Base-by-base conservation (phyloP, 2,888 invertebrate species). In the Polyommatus icarus region DNA sequence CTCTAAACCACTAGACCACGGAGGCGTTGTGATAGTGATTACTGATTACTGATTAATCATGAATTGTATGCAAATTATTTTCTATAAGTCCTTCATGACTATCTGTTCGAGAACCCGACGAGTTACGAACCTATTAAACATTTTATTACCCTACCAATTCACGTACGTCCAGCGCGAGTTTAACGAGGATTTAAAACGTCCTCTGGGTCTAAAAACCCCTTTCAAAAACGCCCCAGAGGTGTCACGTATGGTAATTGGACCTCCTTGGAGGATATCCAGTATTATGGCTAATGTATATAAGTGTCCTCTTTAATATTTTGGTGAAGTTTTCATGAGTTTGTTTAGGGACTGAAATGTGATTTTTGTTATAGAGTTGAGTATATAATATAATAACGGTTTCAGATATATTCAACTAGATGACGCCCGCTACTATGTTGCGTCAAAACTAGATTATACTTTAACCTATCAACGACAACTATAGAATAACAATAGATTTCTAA, bases 161-260 rank as follows among this genome's bases (percentile, higher is more conserved):
- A 32, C 24, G 20, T 24, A 24, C 4, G 61, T 61, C 61, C 61
- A 59, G 3, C 8, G 20, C 24, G 12, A 15, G 12, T 32, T 67
- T 15, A 67, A 67, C 15, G 32, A 29, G 29, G 67, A 67, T 29
- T 67, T 67, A 61, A 67, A 67, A 29, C 67, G 5, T 67, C 67
- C 29, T 18, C 15, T 12, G 29, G 29, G 67, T 29, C 10, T 15
- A 3, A 32, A 67, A 67, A 29, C 15, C 67, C 67, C 29, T 29
- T 32, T 67, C 29, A 15, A 67, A 67, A 67, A 67, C 29, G 15
- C 67, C 67, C 32, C 67, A 6, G 24, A 67, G 29, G 18, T 67
- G 67, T 67, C 61, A 59, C 3, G 20, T 12, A 61, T 67, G 67
- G 67, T 67, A 67, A 67, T 29, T 67, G 67, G 24, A 67, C 67